Base-by-base conservation (phyloP, 1,140 invertebrate genomes). In the Scaptomyza pallida region DNA sequence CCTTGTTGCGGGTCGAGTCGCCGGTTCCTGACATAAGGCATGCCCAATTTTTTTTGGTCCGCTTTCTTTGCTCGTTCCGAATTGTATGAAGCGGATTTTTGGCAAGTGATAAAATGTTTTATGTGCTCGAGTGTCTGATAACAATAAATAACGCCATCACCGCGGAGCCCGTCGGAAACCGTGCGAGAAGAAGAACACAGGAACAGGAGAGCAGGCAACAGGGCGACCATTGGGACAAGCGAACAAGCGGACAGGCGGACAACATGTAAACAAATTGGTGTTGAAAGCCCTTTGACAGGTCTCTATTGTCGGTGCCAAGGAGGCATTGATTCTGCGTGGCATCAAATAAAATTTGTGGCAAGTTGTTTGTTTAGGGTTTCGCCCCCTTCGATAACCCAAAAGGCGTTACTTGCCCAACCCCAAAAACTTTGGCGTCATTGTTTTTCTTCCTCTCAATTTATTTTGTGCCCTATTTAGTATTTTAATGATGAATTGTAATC, bases 101-200 rank as follows among this genome's bases (percentile, higher is more conserved):
- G 74, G 63, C 78, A 82, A 88, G 82, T 88, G 82, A 88, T 88
- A 88, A 88, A 88, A 88, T 88, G 82, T 88, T 88, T 88, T 88
- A 88, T 88, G 82, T 88, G 68, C 72, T 72, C 64, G 82, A 88
- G 82, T 89, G 82, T 89, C 82, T 88, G 82, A 88, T 88, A 88
- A 88, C 82, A 88, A 88, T 88, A 88, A 88, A 88, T 88, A 88
- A 88, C 82, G 72, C 74, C 78, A 88, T 88, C 82, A 86, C n/a
- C n/a, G 82, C 82, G 71, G 69, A 75, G 60, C 60, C 40, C n/a
- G 26, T 50, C 64, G 56, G 56, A 48, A 75, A 61, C 60, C 40
- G 15, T 19, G 56, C 64, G 63, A 56, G 47, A 43, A 67, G 26
- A 5, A 45, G 23, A 50, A 35, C 8, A 19, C n/a, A n/a, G n/a